phyloP scores from a whole-genome alignment of 2,797 vertebrate genomes.

The Luscinia luscinia region DNA sequence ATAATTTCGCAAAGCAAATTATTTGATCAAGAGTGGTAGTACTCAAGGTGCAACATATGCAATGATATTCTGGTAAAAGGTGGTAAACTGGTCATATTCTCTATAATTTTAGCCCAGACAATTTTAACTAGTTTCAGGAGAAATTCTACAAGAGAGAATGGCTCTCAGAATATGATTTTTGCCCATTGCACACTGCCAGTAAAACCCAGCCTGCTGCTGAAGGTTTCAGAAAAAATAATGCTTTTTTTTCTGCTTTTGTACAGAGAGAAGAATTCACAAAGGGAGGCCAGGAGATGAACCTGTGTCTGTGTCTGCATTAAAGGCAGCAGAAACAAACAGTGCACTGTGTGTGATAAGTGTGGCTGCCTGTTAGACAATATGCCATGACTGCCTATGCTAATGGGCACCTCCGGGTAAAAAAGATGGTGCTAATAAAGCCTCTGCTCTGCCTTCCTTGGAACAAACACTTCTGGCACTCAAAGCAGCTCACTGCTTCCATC shows the following conservation, averaged over 20 bases:
- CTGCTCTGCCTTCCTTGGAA: slow-evolving; percentile 15
- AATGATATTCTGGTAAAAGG: not conserved
- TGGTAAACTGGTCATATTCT: not conserved
- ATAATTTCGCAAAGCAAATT: not conserved
- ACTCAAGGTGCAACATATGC: not conserved
- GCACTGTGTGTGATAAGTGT: not conserved
- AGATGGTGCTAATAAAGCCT: slow-evolving; percentile 23
- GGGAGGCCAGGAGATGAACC: not conserved
- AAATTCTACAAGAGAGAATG: not conserved
- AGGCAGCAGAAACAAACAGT: not conserved
- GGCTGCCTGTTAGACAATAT: not conserved
- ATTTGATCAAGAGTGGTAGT: not conserved
- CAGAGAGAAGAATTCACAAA: not conserved
- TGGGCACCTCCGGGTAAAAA: not conserved
- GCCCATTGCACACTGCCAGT: not conserved
- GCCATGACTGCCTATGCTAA: not conserved
- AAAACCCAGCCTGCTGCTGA: not conserved
- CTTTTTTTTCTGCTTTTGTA: not conserved
- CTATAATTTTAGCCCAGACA: not conserved
- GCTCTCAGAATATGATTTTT: not conserved
- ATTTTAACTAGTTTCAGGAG: not conserved
- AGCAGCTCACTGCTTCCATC: slow-evolving; percentile 17
- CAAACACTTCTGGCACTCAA: slow-evolving; percentile 1
- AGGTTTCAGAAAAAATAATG: not conserved
- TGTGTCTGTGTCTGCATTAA: not conserved